Evolutionary conservation across 2,888 invertebrate species (phyloP).

Genomic region (Agrenia bidenticulata): DNA sequence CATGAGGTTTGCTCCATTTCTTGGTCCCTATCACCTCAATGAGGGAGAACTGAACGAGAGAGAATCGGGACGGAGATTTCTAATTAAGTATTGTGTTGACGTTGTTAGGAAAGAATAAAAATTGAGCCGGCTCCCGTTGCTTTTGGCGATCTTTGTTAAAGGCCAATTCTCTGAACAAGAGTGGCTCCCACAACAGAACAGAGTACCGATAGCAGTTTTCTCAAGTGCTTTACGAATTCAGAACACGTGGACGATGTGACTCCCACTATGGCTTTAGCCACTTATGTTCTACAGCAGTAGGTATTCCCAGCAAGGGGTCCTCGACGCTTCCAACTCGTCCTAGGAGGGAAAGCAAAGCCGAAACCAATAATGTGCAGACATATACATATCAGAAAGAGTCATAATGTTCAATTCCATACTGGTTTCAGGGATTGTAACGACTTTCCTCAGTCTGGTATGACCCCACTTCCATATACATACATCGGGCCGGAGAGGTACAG

Average conservation of each 20-base stretch:
- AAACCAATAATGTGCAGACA: background rate
- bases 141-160: too few species aligned
- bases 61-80: background rate
- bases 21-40: background rate
- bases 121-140: background rate
- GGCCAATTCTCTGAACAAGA: background rate
- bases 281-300: background rate
- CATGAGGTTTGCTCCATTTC: background rate
- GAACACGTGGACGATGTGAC: constrained; percentile 17
- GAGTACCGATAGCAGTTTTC: background rate
- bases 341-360: background rate
- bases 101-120: constrained; percentile 7
- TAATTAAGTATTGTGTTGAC: constrained; percentile 8
- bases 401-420: too few species aligned
- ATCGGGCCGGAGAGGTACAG: too few species aligned
- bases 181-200: background rate
- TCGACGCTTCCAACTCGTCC: background rate
- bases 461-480: background rate
- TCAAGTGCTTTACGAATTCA: constrained; percentile 27
- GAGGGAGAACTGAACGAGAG: background rate
- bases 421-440: background rate
- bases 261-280: constrained; percentile 3
- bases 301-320: background rate
- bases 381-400: background rate
- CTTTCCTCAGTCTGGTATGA: background rate